These are phyloP conservation scores for Drosophila rubida DNA, from an alignment of 2,888 invertebrate species.

Conservation along the genomic window DNA sequence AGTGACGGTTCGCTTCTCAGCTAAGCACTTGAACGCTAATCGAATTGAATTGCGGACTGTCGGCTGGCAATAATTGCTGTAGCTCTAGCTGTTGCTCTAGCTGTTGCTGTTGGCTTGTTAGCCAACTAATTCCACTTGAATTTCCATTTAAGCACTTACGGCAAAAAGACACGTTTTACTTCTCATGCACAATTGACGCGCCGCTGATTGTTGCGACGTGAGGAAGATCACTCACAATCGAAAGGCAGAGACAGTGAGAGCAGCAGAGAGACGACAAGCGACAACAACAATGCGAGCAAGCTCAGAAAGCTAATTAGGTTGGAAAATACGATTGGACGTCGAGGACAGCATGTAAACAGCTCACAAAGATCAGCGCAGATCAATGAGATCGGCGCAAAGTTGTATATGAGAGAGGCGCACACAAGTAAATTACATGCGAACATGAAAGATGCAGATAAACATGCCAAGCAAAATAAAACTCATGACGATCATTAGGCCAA, in stretches of 20 bases:
- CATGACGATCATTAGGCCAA: constrained; percentile 64
- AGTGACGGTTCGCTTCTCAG: constrained; percentile 17
- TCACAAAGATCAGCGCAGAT: constrained; percentile 17
- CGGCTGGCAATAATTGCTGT: constrained; percentile 54
- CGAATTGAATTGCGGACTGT: constrained; percentile 28
- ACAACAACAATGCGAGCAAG: constrained; percentile 42
- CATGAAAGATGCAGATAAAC: constrained; percentile 79
- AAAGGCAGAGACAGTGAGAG: constrained; percentile 34
- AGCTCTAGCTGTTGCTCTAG: too few relatives aligned
- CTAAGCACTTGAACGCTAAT: constrained; percentile 20
- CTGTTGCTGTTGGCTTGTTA: too few relatives aligned
- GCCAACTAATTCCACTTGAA: constrained; percentile 71
- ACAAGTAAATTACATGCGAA: constrained; percentile 77
- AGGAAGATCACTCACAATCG: constrained; percentile 60
- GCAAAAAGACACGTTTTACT: constrained; percentile 64
- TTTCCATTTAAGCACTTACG: constrained; percentile 76
- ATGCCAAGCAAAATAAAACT: constrained; percentile 75
- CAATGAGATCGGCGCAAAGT: constrained; percentile 28
- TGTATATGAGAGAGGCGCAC: constrained; percentile 12
- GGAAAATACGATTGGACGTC: constrained; percentile 39
- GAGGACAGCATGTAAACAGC: constrained; percentile 32
- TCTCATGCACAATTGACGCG: constrained; percentile 71
- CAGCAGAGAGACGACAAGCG: constrained; percentile 35
- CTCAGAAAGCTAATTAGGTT: constrained; percentile 75
- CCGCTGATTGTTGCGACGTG: constrained; percentile 41